Evolutionary conservation across 2,888 invertebrate genomes (phyloP), one percentile per base, ranked within the genome.

Genomic region (Opisthograptis luteolata): DNA sequence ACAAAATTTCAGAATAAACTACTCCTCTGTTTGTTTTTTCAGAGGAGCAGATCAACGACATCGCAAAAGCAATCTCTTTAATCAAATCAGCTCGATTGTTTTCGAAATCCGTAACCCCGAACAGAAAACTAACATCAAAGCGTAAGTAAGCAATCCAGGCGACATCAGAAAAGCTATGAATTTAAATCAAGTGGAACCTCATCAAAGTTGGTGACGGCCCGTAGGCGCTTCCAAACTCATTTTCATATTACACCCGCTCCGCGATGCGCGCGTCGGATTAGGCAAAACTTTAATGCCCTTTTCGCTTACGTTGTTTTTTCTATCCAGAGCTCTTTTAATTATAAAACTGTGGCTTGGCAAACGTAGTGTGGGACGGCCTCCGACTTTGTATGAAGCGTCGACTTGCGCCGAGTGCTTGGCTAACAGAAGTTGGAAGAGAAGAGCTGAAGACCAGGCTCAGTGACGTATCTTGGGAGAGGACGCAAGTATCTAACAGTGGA

Each of bases 81-180:
- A 51, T 51, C 44, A 51, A 51, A 51, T 51, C 50, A 35, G 37
- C 47, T 39, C 35, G 39, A 45, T 44, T 51, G 50, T 51, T 51
- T 51, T 51, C 35, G 22, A 44, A 53, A 53, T 28, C 47, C 31
- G 50, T 48, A 44, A 41, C 56, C 36, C 43, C 49, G 58, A 60
- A 51, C 47, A 57, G 51, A 61, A 72, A 76, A 73, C 73, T 72
- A 70, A 67, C 68, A 74, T 73, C 68, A 70, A 73, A 73, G 70
- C 66, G 57, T 62, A 72, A 74, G 70, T 66, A 77, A 76, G 76
- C 79, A 79, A 80, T 76, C 64, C 71, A 68, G 72, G 75, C 67
- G 64, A 70, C 72, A 76, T 76, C 78, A 79, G 76, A 76, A 78
- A 83, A 79, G 79, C 84, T 79, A 86, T 85, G 84, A 87, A 86